Percentiles rank a stretch among this genome's conserved stretches.
Evolutionary conservation across 2,113 vertebrate species (phyloP).

Genomic region (Colossoma macropomum): DNA sequence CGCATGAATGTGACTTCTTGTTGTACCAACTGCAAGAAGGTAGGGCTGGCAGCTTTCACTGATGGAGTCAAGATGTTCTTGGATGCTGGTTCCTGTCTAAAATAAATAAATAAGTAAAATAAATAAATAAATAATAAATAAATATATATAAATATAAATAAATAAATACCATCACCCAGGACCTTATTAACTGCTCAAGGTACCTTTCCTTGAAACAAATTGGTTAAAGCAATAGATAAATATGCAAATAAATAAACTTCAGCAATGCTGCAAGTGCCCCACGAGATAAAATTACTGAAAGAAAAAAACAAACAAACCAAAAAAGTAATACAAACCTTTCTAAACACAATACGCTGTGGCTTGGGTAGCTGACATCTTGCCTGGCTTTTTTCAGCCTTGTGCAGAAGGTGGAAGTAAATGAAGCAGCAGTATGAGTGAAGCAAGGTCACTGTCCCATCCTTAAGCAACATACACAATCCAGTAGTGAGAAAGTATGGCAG

Average conservation of each 20-base stretch:
- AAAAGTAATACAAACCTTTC: conserved; percentile 28
- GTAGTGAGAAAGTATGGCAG: neutral
- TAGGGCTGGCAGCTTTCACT: conserved; percentile 9
- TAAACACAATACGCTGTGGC: conserved; percentile 17
- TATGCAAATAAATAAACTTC: too few species aligned
- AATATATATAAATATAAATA: too few species aligned
- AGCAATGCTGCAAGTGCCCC: too few species aligned
- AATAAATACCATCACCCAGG: too few species aligned
- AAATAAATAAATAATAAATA: too few species aligned
- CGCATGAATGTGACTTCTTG: conserved; percentile 18
- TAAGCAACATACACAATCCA: neutral
- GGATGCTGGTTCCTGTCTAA: conserved; percentile 31
- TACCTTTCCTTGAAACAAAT: too few species aligned
- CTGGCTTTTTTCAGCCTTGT: conserved; percentile 36
- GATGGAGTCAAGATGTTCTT: conserved; percentile 33
- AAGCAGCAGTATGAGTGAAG: conserved; percentile 21
- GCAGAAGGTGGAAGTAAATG: conserved; percentile 41
- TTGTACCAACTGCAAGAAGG: conserved; percentile 38
- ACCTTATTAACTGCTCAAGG: too few species aligned
- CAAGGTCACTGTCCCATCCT: conserved; percentile 42
- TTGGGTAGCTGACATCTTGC: conserved; percentile 27
- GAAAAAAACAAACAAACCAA: too few species aligned
- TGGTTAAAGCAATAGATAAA: too few species aligned
- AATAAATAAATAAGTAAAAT: too few species aligned
- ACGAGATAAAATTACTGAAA: too few species aligned